Conservation (phyloP, 2,113 vertebrate genomes). For the Sylvia atricapilla region DNA sequence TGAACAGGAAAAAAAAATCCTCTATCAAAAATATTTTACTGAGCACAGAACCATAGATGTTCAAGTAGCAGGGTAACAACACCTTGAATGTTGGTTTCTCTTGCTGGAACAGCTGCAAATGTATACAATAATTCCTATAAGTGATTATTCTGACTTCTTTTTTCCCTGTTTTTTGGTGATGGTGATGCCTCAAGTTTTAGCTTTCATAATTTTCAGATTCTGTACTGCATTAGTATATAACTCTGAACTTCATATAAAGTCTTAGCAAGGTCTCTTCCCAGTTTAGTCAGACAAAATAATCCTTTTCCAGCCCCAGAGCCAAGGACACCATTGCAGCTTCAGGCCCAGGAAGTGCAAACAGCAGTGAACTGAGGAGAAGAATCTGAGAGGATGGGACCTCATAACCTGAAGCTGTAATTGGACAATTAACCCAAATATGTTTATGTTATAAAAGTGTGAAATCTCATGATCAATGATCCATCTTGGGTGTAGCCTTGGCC, state of each 20-base stretch:
- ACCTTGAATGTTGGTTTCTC: not conserved
- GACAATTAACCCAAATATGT: not conserved
- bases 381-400: not conserved
- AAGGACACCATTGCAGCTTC: not conserved
- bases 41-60: not conserved
- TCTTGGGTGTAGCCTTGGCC: accelerated
- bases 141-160: not conserved
- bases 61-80: not conserved
- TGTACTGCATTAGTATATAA: not conserved
- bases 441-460: not conserved
- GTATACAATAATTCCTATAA: not conserved
- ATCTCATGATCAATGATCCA: accelerated
- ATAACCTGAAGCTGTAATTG: not conserved
- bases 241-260: not conserved
- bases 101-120: not conserved
- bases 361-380: not conserved
- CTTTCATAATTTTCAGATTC: not conserved
- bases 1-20: not conserved
- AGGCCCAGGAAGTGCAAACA: too few species aligned
- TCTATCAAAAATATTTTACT: not conserved
- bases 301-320: not conserved
- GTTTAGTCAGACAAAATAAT: not conserved
- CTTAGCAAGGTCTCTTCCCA: not conserved
- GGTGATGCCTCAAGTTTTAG: not conserved
- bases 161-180: not conserved